Percentiles rank a stretch among this genome's conserved stretches.
Conservation (phyloP, 1,140 invertebrate species). For the Tribolium madens region DNA sequence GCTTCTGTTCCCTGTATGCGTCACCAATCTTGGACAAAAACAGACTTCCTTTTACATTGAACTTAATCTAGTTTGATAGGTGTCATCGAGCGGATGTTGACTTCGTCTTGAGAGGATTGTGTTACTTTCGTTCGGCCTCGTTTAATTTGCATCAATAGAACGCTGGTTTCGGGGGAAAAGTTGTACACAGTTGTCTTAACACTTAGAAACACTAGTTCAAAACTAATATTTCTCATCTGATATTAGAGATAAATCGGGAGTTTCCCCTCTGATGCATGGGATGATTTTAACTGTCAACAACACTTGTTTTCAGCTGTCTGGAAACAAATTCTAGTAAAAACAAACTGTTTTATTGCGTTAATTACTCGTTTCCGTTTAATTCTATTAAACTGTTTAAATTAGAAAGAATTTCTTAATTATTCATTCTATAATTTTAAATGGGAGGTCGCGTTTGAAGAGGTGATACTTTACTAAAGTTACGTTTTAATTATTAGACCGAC, state of each 20-base stretch:
- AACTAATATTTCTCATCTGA: constrained; percentile 22
- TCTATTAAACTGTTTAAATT: constrained; percentile 34
- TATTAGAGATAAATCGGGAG: constrained; percentile 28
- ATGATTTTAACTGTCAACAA: constrained; percentile 43
- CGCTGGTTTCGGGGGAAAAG: not conserved
- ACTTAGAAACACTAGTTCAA: constrained; percentile 21
- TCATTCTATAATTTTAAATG: not conserved
- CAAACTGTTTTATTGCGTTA: constrained; percentile 42
- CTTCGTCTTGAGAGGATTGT: constrained; percentile 10
- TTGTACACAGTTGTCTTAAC: constrained; percentile 8
- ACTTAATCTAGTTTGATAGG: constrained; percentile 30
- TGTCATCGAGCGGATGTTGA: constrained; percentile 36
- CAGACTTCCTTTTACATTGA: constrained; percentile 34
- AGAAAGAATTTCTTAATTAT: constrained; percentile 24
- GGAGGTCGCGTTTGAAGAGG: not conserved
- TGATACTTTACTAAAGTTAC: not conserved
- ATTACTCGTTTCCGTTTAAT: constrained; percentile 41
- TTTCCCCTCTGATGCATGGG: constrained; percentile 31
- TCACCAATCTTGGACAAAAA: constrained; percentile 19
- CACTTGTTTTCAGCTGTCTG: constrained; percentile 44
- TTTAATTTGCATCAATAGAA: constrained; percentile 22
- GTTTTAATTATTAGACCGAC: not conserved
- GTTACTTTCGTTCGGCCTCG: constrained; percentile 2
- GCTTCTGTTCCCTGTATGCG: constrained; percentile 19
- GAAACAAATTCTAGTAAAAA: constrained; percentile 34